Evolutionary conservation across 2,113 vertebrate genomes (phyloP).

Genomic region (Psittacula cyanocephala): DNA sequence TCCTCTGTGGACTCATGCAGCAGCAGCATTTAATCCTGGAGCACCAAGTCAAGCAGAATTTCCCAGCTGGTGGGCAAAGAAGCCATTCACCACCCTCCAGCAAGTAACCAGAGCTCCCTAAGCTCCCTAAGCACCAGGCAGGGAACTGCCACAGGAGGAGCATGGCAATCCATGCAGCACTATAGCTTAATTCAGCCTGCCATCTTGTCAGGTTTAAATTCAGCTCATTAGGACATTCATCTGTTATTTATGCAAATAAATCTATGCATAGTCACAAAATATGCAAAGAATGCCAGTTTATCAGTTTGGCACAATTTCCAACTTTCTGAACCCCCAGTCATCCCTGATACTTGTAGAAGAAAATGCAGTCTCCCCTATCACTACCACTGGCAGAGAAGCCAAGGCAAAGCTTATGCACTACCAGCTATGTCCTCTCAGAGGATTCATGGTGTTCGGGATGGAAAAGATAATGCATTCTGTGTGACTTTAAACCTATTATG

Average conservation of each 20-base stretch:
- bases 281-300: slow-evolving; percentile 15
- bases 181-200: not conserved
- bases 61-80: not conserved
- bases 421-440: not conserved
- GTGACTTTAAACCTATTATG: not conserved
- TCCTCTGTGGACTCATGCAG: not conserved
- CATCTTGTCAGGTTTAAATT: slow-evolving; percentile 20
- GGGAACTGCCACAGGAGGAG: not conserved
- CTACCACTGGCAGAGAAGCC: not conserved
- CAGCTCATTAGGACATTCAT: not conserved
- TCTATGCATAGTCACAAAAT: not conserved
- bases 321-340: not conserved
- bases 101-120: not conserved
- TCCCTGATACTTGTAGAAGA: not conserved
- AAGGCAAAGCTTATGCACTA: not conserved
- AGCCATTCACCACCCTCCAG: not conserved
- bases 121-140: not conserved
- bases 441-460: not conserved
- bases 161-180: not conserved
- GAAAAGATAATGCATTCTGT: not conserved
- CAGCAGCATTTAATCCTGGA: not conserved
- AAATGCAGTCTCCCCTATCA: not conserved
- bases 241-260: slow-evolving; percentile 43
- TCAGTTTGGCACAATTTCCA: not conserved
- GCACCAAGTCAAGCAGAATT: not conserved